Conservation (phyloP, 2,888 invertebrate species). For the Luffia ferchaultella region DNA sequence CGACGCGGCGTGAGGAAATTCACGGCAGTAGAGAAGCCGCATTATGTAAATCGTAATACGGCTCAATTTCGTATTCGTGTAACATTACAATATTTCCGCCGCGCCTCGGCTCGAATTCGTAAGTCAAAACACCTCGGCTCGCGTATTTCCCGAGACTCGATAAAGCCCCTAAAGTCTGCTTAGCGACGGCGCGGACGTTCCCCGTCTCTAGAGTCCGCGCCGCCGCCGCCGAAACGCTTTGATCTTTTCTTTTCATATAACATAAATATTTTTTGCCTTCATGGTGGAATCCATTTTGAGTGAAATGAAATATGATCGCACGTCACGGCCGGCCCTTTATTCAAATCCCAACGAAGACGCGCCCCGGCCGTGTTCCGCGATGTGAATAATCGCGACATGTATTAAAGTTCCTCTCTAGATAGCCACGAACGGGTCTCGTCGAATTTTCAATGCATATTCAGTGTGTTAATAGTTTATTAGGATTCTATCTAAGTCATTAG, state of each 20-base stretch:
- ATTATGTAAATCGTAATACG: slow-evolving; percentile 34
- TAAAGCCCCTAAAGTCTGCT: slow-evolving; percentile 29
- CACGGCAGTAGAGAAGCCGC: slow-evolving; percentile 6
- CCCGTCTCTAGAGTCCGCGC: neutral
- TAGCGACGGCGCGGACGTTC: neutral
- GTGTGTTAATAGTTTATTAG: no score
- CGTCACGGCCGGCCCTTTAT: neutral
- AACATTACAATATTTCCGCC: slow-evolving; percentile 44
- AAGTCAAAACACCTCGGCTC: slow-evolving; percentile 25
- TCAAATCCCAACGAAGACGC: neutral
- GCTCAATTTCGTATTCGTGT: slow-evolving; percentile 40
- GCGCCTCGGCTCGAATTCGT: slow-evolving; percentile 24
- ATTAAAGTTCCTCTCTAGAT: slow-evolving; percentile 26
- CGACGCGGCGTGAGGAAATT: neutral
- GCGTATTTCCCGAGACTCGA: slow-evolving; percentile 36
- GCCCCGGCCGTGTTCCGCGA: slow-evolving; percentile 13
- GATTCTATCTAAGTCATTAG: no score
- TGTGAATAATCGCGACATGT: slow-evolving; percentile 32
- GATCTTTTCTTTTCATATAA: slow-evolving; percentile 49
- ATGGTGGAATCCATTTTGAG: slow-evolving; percentile 40
- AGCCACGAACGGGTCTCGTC: neutral
- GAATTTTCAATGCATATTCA: no score
- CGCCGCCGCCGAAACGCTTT: slow-evolving; percentile 27
- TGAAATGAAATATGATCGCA: slow-evolving; percentile 36
- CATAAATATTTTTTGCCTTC: slow-evolving; percentile 47